Base-by-base conservation (phyloP, 2,113 vertebrate species). In the Circaetus gallicus region DNA sequence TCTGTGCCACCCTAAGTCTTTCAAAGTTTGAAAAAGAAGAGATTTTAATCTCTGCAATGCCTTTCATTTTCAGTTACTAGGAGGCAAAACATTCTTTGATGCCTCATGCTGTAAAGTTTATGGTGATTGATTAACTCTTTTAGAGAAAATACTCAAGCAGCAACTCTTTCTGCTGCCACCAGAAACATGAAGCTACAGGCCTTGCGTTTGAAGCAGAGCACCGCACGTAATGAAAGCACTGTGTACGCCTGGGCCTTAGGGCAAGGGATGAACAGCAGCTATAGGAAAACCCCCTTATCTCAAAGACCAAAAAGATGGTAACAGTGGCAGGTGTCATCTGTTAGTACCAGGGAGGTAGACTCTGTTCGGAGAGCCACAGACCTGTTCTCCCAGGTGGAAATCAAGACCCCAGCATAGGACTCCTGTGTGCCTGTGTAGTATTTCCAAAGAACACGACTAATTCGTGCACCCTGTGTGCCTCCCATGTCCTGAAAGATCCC, bases 281-380 rank as follows among this genome's bases (percentile, higher is more conserved):
- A 0, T 6, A 29, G 31, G 72, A 78, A 95, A 89, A 70, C 7
- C 38, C 17, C 42, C 31, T 38, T 14, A 49, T 32, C n/a, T 66
- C 0, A 0, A 66, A 73, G 50, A 38, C 19, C 15, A 22, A 45
- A 56, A 69, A 17, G 3, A 52, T 28, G 28, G 31, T 62, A 80
- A n/a, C n/a, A 53, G 63, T 66, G 2, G 2, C 17, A 65, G 24
- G 38, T 0, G 0, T 15, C 0, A 0, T 18, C 36, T 81, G 6
- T n/a, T 42, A 56, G 58, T 43, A 65, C 7, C 34, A 73, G 59
- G 28, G 25, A 86, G 28, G 69, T 40, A 66, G 77, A 65, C 16
- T 15, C 43, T 26, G 32, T 17, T 70, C 0, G 1, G 42, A 38
- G 19, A 85, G 58, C 11, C 0, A 0, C 45, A 38, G 43, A 49